Conservation (phyloP, 2,113 vertebrate genomes). For the Chamaetylas fuelleborni region DNA sequence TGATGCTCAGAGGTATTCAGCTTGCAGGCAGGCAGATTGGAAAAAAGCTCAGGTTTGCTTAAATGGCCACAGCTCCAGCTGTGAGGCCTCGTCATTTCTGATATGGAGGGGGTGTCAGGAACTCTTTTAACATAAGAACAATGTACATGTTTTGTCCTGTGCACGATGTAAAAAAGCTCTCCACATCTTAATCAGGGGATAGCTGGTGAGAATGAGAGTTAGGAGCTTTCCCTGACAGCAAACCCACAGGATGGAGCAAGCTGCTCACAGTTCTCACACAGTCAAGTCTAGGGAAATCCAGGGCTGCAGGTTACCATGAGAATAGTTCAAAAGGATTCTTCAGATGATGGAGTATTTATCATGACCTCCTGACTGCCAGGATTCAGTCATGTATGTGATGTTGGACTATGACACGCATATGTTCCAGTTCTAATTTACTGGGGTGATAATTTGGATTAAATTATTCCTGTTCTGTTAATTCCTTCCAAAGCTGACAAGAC, state of each 20-base stretch:
- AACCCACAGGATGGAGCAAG: background rate
- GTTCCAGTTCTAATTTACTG: background rate
- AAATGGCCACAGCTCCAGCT: background rate
- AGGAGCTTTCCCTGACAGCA: background rate
- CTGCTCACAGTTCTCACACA: background rate
- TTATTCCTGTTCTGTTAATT: background rate
- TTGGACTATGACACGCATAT: background rate
- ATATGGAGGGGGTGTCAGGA: background rate
- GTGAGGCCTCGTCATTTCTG: background rate
- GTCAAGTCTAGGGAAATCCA: background rate
- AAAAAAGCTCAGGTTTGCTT: background rate
- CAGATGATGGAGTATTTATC: background rate
- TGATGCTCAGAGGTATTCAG: background rate
- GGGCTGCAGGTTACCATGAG: background rate
- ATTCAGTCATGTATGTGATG: background rate
- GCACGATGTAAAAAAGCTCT: background rate
- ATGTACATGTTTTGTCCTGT: background rate
- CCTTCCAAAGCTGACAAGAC: background rate
- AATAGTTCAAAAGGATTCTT: background rate
- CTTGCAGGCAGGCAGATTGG: background rate
- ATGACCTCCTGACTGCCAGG: background rate
- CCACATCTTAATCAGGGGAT: background rate
- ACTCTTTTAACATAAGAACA: background rate
- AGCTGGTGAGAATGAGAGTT: background rate
- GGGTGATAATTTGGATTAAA: background rate